These are phyloP conservation scores for Stenurella melanura DNA, from an alignment of 2,888 invertebrate genomes.

Conservation along the genomic window DNA sequence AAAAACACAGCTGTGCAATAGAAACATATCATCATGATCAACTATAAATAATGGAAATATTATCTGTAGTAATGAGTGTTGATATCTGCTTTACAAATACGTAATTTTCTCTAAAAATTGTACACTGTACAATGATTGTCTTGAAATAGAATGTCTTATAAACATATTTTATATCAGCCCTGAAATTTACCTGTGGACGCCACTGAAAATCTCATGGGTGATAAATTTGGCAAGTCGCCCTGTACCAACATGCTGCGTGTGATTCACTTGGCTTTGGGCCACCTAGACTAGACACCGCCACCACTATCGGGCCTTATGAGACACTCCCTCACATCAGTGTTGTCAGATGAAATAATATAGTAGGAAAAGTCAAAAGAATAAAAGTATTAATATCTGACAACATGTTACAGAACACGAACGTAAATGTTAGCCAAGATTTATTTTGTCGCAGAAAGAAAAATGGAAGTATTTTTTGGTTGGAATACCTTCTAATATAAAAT, in stretches of 20 bases:
- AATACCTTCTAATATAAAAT: not conserved
- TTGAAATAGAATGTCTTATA: not conserved
- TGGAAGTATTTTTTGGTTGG: conserved; percentile 4
- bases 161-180: not conserved
- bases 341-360: conserved; percentile 14
- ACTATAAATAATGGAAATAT: not conserved
- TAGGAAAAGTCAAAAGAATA: conserved; percentile 21
- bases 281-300: conserved; percentile 64
- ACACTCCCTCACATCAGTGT: conserved; percentile 32
- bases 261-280: conserved; percentile 67
- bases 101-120: not conserved
- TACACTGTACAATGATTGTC: not conserved
- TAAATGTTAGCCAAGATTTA: not conserved
- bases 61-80: not conserved
- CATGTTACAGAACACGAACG: conserved; percentile 13
- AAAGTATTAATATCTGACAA: not conserved
- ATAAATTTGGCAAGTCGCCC: conserved; percentile 64
- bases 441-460: conserved; percentile 2
- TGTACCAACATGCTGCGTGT: conserved; percentile 61
- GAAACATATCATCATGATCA: conserved; percentile 7
- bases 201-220: conserved; percentile 55
- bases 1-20: conserved; percentile 23
- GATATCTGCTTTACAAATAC: not conserved
- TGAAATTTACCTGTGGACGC: conserved; percentile 41
- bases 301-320: conserved; percentile 36